Evolutionary conservation across 2,797 vertebrate species (phyloP).

Genomic region (Craterocephalus amniculus): DNA sequence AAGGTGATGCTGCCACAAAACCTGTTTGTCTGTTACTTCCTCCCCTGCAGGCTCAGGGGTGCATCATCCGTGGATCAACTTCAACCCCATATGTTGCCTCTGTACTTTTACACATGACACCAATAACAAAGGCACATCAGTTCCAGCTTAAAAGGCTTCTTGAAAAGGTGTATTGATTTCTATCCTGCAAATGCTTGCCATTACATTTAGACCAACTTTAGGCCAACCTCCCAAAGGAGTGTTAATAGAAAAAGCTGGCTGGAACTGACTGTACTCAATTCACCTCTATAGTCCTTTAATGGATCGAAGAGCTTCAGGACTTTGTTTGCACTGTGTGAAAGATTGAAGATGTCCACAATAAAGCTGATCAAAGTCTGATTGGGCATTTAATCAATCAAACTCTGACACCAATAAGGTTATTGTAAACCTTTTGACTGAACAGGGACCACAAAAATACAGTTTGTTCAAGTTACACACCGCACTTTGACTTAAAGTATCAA

Average conservation of each 20-base stretch:
- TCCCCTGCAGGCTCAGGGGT: neutral
- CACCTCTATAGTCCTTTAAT: too few species aligned
- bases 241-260: neutral
- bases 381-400: neutral
- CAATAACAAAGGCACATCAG: neutral
- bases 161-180: conserved; percentile 11
- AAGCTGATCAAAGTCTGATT: neutral
- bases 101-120: neutral
- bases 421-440: neutral
- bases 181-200: neutral
- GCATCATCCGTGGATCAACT: neutral
- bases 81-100: neutral
- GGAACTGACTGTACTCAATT: neutral
- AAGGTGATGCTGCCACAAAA: neutral
- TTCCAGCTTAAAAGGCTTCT: neutral
- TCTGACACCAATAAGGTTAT: neutral
- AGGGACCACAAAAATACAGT: neutral
- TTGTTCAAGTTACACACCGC: neutral
- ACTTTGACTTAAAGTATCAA: neutral
- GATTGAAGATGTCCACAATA: neutral
- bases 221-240: neutral
- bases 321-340: neutral
- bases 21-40: neutral
- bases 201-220: conserved; percentile 9
- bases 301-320: too few species aligned